A percentile compares a stretch with the other conserved stretches of the same genome.
phyloP scores from a whole-genome alignment of 1,140 invertebrate species.

The Ptiloglossa arizonensis region DNA sequence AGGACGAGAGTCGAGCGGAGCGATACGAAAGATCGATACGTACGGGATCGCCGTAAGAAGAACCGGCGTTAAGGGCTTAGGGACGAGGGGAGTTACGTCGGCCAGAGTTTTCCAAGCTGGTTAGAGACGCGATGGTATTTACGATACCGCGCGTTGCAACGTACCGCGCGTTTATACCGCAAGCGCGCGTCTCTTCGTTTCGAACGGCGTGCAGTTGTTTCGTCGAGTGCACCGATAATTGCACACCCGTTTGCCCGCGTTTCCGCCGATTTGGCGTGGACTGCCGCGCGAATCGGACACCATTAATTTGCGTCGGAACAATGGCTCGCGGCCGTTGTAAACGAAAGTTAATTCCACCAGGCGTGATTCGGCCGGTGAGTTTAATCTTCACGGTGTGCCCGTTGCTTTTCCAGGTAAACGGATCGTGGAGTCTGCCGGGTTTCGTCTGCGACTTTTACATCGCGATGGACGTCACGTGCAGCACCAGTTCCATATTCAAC shows the following conservation, averaged over 20 bases:
- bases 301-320: not conserved
- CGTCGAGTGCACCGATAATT: not conserved
- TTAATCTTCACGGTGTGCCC: constrained; percentile 27
- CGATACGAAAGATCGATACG: too few species aligned
- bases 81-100: too few species aligned
- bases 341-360: constrained; percentile 8
- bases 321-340: not conserved
- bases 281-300: not conserved
- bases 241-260: not conserved
- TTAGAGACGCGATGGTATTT: too few species aligned
- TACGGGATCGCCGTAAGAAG: too few species aligned
- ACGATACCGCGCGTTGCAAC: too few species aligned
- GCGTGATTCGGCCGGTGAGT: not conserved
- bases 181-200: not conserved
- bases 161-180: too few species aligned
- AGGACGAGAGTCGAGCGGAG: too few species aligned
- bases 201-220: not conserved
- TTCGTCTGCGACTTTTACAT: constrained; percentile 99
- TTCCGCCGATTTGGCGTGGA: not conserved
- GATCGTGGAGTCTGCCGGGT: constrained; percentile 92
- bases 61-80: too few species aligned
- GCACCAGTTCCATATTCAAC: constrained; percentile 99
- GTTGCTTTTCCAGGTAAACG: constrained; percentile 89
- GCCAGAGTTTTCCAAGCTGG: too few species aligned
- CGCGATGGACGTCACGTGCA: constrained; percentile 98